Conservation (phyloP, 2,888 invertebrate species). For the Laspeyria flexula region DNA sequence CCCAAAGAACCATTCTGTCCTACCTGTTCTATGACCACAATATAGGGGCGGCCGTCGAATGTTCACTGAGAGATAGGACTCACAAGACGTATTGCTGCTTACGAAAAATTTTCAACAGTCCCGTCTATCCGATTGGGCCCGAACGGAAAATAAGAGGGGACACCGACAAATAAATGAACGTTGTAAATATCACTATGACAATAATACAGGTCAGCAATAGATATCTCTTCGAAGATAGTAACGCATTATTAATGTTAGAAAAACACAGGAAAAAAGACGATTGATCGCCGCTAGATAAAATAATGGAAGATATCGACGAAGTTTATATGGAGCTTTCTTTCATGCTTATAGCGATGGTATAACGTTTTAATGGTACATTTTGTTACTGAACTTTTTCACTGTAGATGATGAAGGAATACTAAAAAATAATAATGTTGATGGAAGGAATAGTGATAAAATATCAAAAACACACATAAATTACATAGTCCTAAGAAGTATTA, state of each 20-base stretch:
- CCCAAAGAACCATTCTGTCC: constrained; percentile 6
- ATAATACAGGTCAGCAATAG: constrained; percentile 87
- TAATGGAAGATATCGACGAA: constrained; percentile 64
- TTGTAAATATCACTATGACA: constrained; percentile 85
- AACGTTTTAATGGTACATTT: constrained; percentile 27
- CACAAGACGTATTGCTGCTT: constrained; percentile 86
- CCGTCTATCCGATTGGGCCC: constrained; percentile 83
- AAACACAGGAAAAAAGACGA: constrained; percentile 80
- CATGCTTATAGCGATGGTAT: constrained; percentile 35
- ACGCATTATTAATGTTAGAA: constrained; percentile 82
- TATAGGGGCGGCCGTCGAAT: constrained; percentile 82
- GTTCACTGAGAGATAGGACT: constrained; percentile 84
- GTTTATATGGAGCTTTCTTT: constrained; percentile 56
- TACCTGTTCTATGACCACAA: constrained; percentile 58
- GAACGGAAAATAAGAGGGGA: constrained; percentile 86
- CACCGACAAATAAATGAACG: constrained; percentile 82
- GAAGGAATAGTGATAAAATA: constrained; percentile 3
- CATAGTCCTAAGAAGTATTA: background rate
- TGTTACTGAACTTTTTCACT: constrained; percentile 32
- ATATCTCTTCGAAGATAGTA: constrained; percentile 78
- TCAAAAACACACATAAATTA: constrained; percentile 12
- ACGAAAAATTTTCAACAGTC: constrained; percentile 86
- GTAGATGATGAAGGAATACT: constrained; percentile 28
- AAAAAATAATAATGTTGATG: constrained; percentile 27
- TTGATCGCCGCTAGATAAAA: constrained; percentile 71